Conservation (phyloP, 1,140 invertebrate species). For the Apis cerana region DNA sequence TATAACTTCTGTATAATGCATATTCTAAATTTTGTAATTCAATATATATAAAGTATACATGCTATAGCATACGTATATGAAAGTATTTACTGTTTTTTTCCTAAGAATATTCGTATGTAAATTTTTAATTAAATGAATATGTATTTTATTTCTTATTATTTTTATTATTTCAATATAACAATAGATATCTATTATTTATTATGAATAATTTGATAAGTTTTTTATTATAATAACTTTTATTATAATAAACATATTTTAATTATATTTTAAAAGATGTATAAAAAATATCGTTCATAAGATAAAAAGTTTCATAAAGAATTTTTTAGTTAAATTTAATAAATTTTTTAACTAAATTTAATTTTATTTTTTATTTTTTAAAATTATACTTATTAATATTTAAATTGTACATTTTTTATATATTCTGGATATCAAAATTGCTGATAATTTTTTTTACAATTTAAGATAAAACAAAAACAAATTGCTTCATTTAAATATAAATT, state of each 20-base stretch:
- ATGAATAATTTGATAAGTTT: not conserved
- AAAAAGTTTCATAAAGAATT: too few species aligned
- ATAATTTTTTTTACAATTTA: too few species aligned
- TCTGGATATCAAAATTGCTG: too few species aligned
- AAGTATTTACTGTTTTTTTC: slow-evolving; percentile 18
- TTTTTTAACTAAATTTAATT: not conserved
- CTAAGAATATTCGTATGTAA: slow-evolving; percentile 18
- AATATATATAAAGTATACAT: not conserved
- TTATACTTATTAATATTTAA: too few species aligned
- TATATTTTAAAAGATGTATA: not conserved
- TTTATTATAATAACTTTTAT: not conserved
- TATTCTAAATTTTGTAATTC: slow-evolving; percentile 25
- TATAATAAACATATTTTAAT: slow-evolving; percentile 17
- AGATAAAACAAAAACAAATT: too few species aligned
- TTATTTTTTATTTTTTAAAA: not conserved
- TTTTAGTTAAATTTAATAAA: not conserved
- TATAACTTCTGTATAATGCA: slow-evolving; percentile 15
- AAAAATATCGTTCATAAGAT: not conserved
- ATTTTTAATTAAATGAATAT: slow-evolving; percentile 1
- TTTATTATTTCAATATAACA: slow-evolving; percentile 28
- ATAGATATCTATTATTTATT: slow-evolving; percentile 30
- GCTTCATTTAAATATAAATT: too few species aligned
- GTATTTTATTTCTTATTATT: not conserved
- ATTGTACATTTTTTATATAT: too few species aligned
- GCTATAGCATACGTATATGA: not conserved